Evolutionary conservation across 2,888 invertebrate genomes (phyloP), one percentile per base, ranked within the genome.

Genomic region (Pinctada fucata): DNA sequence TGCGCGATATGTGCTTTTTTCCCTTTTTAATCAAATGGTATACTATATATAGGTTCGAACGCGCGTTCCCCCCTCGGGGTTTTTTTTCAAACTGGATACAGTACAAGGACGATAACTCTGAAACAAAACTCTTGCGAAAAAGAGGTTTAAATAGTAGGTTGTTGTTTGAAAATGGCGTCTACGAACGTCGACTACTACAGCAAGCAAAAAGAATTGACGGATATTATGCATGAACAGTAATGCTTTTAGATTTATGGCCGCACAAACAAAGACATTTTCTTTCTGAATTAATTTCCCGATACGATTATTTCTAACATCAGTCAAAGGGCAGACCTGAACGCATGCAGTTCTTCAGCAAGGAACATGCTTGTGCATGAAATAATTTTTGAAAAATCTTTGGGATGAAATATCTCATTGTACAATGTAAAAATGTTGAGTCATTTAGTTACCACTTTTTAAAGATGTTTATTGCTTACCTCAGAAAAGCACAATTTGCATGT

Each of bases 131-230:
- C 76, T 76, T 71, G 16, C 16, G 48, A 47, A 10, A 49, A 47
- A 58, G 31, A 79, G 79, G 58, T 52, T 13, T 48, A 52, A 51
- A 52, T 50, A 58, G 75, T 51, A 5, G 3, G 10, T 2, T 6
- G 75, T 83, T 86, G 83, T 86, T 86, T 85, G 83, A 83, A 88
- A 86, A 90, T 89, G 90, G 89, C 90, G 85, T 86, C 90, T 3
- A 84, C 89, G 5, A 89, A 89, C 84, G 90, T 91, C 5, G 86
- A 90, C 77, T 91, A 88, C 80, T 90, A 90, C 68, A 86, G 88
- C 80, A 86, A 84, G 73, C 89, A 90, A 74, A 90, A 89, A 85
- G 87, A 89, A 79, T 85, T 90, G 58, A 88, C 89, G 80, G 88
- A 88, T 79, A 83, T 82, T 68, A 84, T 90, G 74, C 83, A 88